These are phyloP conservation scores for Bradypodion ventrale DNA, from an alignment of 2,797 vertebrate species.

Conservation along the genomic window DNA sequence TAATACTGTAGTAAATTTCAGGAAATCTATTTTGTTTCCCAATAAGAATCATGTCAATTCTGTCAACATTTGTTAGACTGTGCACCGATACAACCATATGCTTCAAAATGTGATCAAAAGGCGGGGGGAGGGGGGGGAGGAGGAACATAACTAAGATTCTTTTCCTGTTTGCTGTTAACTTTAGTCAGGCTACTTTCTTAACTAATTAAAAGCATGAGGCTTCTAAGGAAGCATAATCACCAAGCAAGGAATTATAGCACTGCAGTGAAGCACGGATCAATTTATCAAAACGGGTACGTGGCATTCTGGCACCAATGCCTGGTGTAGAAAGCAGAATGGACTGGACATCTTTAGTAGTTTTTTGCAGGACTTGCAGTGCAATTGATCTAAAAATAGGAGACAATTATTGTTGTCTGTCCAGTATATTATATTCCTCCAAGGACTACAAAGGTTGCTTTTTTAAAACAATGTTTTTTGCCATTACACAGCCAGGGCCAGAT, in stretches of 20 bases:
- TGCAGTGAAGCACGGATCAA: slow-evolving; percentile 10
- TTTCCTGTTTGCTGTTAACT: neutral
- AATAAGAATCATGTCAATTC: neutral
- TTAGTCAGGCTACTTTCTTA: neutral
- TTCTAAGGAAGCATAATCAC: slow-evolving; percentile 4
- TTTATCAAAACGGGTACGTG: slow-evolving; percentile 8
- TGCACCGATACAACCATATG: neutral
- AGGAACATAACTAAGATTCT: neutral
- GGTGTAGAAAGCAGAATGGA: slow-evolving; percentile 1
- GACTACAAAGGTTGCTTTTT: slow-evolving; percentile 8
- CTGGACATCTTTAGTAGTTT: slow-evolving; percentile 9
- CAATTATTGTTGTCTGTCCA: slow-evolving; percentile 1
- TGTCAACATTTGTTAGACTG: neutral
- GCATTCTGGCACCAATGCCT: neutral
- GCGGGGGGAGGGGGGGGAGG: too few relatives aligned
- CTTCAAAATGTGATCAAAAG: neutral
- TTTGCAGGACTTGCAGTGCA: slow-evolving; percentile 5
- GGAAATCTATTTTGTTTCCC: neutral
- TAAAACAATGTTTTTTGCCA: neutral
- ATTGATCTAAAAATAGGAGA: slow-evolving; percentile 27
- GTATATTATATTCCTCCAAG: slow-evolving; percentile 8
- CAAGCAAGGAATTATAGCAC: slow-evolving; percentile 32
- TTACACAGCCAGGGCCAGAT: neutral
- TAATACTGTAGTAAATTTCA: neutral
- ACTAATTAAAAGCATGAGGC: neutral